Base-by-base conservation (phyloP, 2,888 invertebrate genomes). In the Troides helena region DNA sequence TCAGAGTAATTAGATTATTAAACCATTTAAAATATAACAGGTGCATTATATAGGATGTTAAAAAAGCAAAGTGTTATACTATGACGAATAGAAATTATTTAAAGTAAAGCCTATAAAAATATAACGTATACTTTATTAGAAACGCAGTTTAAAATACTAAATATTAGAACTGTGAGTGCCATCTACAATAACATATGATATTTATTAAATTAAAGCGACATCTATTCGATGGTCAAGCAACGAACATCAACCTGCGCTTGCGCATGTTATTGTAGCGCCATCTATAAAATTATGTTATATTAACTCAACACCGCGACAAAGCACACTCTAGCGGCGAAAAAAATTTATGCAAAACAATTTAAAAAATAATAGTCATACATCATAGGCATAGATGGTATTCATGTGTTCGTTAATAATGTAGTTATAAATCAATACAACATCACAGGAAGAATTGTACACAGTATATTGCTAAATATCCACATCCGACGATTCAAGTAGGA, bases 241-340 rank as follows among this genome's bases (percentile, higher is more conserved):
- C 21, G 18, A 18, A 12, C 2, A 57, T 23, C 25, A 23, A 39
- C 57, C 36, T 72, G 77, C 77, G 78, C 76, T 21, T 72, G 77
- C 75, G 78, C 64, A 71, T 57, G 46, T 62, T 6, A 4, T 5
- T 2, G 23, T 18, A 75, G 68, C 78, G 80, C 77, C 80, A 78
- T 76, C 81, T 81, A 69, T 78, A 67, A 70, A 23, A 12, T 5
- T 5, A 50, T 14, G 50, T 50, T 12, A 2, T 2, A 50, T 12
- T 50, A 14, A 12, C 14, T 14, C 17, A 50, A 5, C 14, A 3
- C 50, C 50, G 3, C 10, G 10, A 1, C 39, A 10, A 25, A 36
- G 23, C 25, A 17, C 25, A 21, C 36, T 25, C 46, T 60, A 39
- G 23, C 18, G 46, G 14, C 14, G 17, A 17, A 50, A 17, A 4